These are phyloP conservation scores for Piprites chloris DNA, from an alignment of 2,113 vertebrate species.

Conservation along the genomic window DNA sequence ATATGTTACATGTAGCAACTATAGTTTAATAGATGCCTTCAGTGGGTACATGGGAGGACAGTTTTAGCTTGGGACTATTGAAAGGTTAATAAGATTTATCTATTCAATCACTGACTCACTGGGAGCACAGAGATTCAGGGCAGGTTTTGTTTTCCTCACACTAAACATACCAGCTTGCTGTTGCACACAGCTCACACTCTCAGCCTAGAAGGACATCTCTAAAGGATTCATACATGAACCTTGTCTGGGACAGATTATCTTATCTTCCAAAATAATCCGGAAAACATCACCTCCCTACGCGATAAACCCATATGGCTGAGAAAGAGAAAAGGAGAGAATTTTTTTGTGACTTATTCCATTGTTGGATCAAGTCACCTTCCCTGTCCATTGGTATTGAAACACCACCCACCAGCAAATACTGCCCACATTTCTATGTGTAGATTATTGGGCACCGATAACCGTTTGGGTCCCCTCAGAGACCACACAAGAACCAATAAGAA, in stretches of 20 bases:
- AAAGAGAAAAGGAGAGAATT: neutral
- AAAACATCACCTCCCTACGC: neutral
- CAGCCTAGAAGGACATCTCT: neutral
- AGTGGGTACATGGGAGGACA: neutral
- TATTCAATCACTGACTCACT: neutral
- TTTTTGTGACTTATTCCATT: neutral
- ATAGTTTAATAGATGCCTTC: neutral
- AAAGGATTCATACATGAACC: neutral
- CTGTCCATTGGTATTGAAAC: neutral
- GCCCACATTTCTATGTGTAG: rapidly evolving
- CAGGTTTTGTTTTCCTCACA: neutral
- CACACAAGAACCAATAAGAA: neutral
- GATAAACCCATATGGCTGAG: neutral
- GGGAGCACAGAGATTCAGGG: neutral
- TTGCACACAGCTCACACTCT: neutral
- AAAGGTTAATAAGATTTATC: neutral
- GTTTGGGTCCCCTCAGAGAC: neutral
- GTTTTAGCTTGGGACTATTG: neutral
- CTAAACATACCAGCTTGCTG: neutral
- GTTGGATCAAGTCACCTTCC: neutral
- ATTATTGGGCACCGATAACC: neutral
- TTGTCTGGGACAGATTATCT: neutral
- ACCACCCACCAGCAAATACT: neutral
- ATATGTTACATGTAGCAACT: neutral
- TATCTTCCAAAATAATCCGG: neutral